Percentiles rank a stretch among this genome's conserved stretches.
Evolutionary conservation across 2,113 vertebrate genomes (phyloP).

Genomic region (Notothenia rossii): DNA sequence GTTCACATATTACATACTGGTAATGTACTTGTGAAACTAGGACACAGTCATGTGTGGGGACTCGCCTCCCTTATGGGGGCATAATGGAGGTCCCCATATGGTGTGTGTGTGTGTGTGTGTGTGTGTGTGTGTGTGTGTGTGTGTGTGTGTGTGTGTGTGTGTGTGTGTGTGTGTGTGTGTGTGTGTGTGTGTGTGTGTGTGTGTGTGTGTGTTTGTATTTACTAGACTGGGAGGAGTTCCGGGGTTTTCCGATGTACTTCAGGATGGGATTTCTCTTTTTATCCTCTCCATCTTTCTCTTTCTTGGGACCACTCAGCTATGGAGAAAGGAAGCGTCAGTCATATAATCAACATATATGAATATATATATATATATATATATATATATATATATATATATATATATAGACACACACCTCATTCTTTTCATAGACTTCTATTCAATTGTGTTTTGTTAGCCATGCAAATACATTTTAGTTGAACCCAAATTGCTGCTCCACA

Average conservation of each 20-base stretch:
- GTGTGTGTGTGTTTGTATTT: constrained; percentile 68
- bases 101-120: too few relatives aligned
- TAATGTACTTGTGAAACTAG: background rate
- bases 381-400: too few relatives aligned
- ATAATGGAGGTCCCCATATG: too few relatives aligned
- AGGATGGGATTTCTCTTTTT: constrained; percentile 94
- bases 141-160: too few relatives aligned
- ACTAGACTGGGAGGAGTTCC: constrained; percentile 91
- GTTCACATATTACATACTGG: background rate
- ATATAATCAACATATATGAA: constrained; percentile 4
- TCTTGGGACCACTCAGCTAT: constrained; percentile 89
- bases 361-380: background rate
- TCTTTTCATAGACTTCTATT: too few relatives aligned
- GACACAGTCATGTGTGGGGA: too few relatives aligned
- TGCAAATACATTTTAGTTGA: background rate
- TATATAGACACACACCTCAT: background rate
- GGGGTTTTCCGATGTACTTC: constrained; percentile 95
- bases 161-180: background rate
- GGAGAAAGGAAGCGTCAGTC: background rate
- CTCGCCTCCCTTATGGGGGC: too few relatives aligned
- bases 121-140: too few relatives aligned
- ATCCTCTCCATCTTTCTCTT: constrained; percentile 90
- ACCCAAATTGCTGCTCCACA: background rate
- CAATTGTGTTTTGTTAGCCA: background rate
- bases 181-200: constrained; percentile 6